phyloP scores from a whole-genome alignment of 2,888 invertebrate genomes.

The Meghimatium bilineatum region DNA sequence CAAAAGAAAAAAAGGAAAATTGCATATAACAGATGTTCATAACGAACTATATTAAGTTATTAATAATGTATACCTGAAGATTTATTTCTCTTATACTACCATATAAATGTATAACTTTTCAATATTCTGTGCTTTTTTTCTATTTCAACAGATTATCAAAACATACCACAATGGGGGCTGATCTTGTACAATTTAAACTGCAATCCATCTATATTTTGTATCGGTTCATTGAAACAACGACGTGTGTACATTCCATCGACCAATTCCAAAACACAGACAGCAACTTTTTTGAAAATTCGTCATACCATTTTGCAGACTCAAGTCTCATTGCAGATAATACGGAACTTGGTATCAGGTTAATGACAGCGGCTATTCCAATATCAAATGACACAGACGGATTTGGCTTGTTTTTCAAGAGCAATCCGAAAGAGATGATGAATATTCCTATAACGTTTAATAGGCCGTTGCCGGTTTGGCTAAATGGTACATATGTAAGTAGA shows the following conservation, averaged over 20 bases:
- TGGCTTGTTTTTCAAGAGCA: constrained; percentile 57
- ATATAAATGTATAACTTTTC: too few relatives aligned
- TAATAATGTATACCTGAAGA: too few relatives aligned
- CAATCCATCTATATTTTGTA: neutral
- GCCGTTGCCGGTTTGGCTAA: constrained; percentile 59
- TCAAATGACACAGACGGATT: constrained; percentile 46
- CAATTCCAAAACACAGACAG: neutral
- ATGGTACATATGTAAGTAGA: constrained; percentile 40
- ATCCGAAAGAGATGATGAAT: constrained; percentile 55
- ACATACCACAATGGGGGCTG: neutral
- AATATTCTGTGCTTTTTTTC: neutral
- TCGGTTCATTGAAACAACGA: too few relatives aligned
- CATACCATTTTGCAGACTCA: neutral
- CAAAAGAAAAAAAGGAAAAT: too few relatives aligned
- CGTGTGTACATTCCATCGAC: too few relatives aligned
- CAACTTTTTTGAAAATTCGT: neutral
- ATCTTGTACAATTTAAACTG: neutral
- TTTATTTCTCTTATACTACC: too few relatives aligned
- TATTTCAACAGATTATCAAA: neutral
- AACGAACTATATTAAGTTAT: too few relatives aligned
- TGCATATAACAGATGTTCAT: too few relatives aligned
- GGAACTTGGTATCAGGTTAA: too few relatives aligned
- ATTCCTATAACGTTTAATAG: constrained; percentile 53
- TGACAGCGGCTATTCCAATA: neutral
- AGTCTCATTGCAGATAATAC: neutral